These are phyloP conservation scores for Seira musarum DNA, from an alignment of 2,888 invertebrate species.

Conservation along the genomic window DNA sequence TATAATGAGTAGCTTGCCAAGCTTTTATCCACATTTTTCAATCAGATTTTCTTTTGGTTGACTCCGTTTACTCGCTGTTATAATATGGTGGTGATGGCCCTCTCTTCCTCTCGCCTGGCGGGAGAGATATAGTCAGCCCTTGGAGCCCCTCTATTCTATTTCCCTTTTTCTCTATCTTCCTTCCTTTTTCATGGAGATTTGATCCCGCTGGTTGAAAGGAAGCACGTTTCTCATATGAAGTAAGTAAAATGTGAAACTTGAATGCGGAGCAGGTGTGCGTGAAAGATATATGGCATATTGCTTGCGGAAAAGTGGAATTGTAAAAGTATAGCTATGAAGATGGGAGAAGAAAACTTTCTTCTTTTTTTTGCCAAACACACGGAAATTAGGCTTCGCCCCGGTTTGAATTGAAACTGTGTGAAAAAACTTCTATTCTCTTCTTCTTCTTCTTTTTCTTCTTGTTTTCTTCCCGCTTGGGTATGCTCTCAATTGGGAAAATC, in stretches of 20 bases:
- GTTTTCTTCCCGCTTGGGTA: too few relatives aligned
- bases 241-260: constrained; percentile 58
- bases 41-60: constrained; percentile 45
- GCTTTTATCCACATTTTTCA: constrained; percentile 50
- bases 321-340: constrained; percentile 24
- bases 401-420: constrained; percentile 39
- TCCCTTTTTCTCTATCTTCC: not conserved
- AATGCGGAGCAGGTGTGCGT: constrained; percentile 60
- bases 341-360: constrained; percentile 33
- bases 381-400: constrained; percentile 58
- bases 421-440: too few relatives aligned
- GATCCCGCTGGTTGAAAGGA: not conserved
- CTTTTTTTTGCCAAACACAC: constrained; percentile 44
- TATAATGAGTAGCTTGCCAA: constrained; percentile 50
- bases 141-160: not conserved
- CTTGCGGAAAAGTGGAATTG: constrained; percentile 59
- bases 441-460: too few relatives aligned
- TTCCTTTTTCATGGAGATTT: not conserved
- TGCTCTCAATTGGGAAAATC: constrained; percentile 43
- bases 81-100: too few relatives aligned
- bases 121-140: not conserved
- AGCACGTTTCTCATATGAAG: constrained; percentile 24
- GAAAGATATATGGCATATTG: constrained; percentile 61
- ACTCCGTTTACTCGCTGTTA: not conserved
- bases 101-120: constrained; percentile 11